Base-by-base conservation (phyloP, 2,113 vertebrate species). In the Pangasianodon gigas region DNA sequence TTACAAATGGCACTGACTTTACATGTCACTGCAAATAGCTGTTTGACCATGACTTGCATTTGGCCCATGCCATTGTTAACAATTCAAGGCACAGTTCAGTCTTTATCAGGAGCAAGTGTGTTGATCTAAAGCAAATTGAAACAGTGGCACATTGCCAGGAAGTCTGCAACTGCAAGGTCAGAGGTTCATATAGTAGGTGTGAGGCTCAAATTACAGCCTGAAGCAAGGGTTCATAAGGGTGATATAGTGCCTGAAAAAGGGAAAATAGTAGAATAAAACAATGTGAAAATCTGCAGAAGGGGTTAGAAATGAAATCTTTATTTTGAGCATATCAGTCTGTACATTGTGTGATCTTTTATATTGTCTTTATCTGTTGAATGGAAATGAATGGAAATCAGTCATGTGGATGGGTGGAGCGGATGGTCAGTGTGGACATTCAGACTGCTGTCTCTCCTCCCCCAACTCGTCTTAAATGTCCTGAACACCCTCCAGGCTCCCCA, bases 121-220 rank as follows among this genome's bases (percentile, higher is more conserved):
- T 88, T 65, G 74, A 90, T 79, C 60, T 74, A 89, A 56, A 74
- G 75, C 74, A 80, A 89, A 88, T 56, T 85, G 80, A 67, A 84
- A 58, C 19, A 58, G 56, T 85, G 74, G 71, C 90, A 87, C 56
- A 67, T 24, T 88, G 81, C 58, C 80, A 84, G 44, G 46, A 85
- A 77, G 26, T 84, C 77, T 80, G 81, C 32, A 88, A 87, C 86
- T 88, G 52, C 58, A 85, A 86, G 87, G 90, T 92, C 90, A 92
- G 29, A 77, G 89, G 85, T 89, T 89, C 88, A 89, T 24, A 75
- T 85, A 44, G 79, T 71, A 81, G 75, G 87, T 60, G 75, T 79
- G 11, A 21, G 7, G 46, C 29, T 74, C 37, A 77, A 41, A 58
- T 85, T 88, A 88, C 79, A 56, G 54, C 83, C 75, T 65, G 26